Evolutionary conservation across 2,113 vertebrate genomes (phyloP), one percentile per base, ranked within the genome.

Genomic region (Triplophysa dalaica): DNA sequence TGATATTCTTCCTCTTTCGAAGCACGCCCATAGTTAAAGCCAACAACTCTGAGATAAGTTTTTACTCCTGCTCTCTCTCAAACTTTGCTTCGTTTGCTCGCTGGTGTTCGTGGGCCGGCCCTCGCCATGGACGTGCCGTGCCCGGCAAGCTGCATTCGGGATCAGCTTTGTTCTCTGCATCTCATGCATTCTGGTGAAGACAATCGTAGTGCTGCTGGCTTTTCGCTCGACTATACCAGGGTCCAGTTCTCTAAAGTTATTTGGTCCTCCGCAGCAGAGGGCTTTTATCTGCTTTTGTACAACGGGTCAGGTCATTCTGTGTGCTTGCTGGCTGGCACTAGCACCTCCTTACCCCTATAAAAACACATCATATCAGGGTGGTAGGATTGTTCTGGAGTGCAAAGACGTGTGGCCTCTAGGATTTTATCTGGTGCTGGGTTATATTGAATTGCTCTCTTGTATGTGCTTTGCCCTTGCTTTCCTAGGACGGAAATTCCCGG

Each of bases 21-120:
- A 75, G 45, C n/a, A 92, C 92, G 0, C 89, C 92, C 0, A 87
- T 93, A 0, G 92, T 93, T 45, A 91, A 85, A 77, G 92, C 92
- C 54, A 93, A 93, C 84, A 93, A 93, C 72, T 89, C 92, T 12
- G 92, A 93, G 81, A 86, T 93, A 73, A 93, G 92, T 82, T 93
- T 93, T 66, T 93, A 70, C 89, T 93, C 45, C 86, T 93, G 19
- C 22, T 90, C 8, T 92, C 91, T 10, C 87, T 93, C 45, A 89
- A 89, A 41, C 87, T 93, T 0, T 93, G 92, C 83, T 93, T 93
- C 81, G 81, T 93, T 60, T 93, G 92, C 66, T 89, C 89, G 4
- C 78, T 91, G 79, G 78, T 88, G 68, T 93, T 93, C 77, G 88
- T 93, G 16, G 92, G 91, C 10, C 82, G 86, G 16, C 92, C 91